Percentiles rank a stretch among this genome's conserved stretches.
Conservation (phyloP, 1,140 invertebrate genomes). For the Chymomyza costata region DNA sequence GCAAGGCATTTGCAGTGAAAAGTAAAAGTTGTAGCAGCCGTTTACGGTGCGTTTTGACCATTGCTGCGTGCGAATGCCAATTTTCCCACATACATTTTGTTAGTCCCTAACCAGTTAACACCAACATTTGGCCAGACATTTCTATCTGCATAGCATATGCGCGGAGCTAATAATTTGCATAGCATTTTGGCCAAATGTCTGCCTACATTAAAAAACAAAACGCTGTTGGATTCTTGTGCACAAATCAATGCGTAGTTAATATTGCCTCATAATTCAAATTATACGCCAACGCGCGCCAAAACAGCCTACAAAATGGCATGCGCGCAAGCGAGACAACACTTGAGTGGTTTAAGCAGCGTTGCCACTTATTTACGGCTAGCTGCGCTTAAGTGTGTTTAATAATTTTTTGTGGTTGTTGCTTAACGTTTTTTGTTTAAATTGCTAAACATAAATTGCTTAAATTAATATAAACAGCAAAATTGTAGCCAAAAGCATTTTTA, state of each 20-base stretch:
- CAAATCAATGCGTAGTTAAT: slow-evolving; percentile 55
- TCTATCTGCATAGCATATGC: slow-evolving; percentile 26
- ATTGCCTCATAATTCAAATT: slow-evolving; percentile 54
- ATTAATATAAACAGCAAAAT: not conserved
- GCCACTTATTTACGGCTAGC: slow-evolving; percentile 14
- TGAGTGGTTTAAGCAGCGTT: too few species aligned
- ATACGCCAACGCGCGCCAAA: slow-evolving; percentile 67
- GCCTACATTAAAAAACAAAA: slow-evolving; percentile 35
- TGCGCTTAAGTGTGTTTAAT: slow-evolving; percentile 17
- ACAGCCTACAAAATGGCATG: not conserved
- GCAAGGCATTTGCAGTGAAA: slow-evolving; percentile 55
- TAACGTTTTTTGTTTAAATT: not conserved
- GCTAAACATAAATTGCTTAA: not conserved
- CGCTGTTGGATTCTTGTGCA: slow-evolving; percentile 35
- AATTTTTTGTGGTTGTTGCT: slow-evolving; percentile 26
- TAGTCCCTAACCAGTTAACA: slow-evolving; percentile 46
- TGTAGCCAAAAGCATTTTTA: slow-evolving; percentile 9
- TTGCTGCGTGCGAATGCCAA: slow-evolving; percentile 56
- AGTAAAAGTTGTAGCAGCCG: slow-evolving; percentile 63
- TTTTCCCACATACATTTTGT: slow-evolving; percentile 68
- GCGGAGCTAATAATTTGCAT: slow-evolving; percentile 49
- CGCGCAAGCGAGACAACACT: slow-evolving; percentile 31
- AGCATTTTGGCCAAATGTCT: slow-evolving; percentile 46
- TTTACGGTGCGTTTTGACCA: slow-evolving; percentile 46
- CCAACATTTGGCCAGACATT: slow-evolving; percentile 50